Conservation (phyloP, 2,888 invertebrate genomes). For the Drosophila anomalipes region DNA sequence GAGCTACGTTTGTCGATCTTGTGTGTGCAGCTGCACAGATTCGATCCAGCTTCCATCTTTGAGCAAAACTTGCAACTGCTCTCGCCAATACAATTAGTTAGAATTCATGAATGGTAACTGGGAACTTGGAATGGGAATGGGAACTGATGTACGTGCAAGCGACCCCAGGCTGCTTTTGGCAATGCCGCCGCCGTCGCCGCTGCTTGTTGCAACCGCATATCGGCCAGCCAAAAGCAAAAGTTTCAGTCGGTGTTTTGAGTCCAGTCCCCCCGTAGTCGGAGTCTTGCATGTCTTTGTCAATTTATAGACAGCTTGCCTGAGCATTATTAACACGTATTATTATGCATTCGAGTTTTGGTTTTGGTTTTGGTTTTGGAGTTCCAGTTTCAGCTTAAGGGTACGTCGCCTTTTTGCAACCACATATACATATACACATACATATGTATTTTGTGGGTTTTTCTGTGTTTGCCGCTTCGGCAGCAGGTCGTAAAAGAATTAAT, state of each 20-base stretch:
- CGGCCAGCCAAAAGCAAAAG: conserved; percentile 13
- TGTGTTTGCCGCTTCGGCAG: conserved; percentile 17
- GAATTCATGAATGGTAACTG: conserved; percentile 80
- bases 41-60: conserved; percentile 64
- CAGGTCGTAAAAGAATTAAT: conserved; percentile 52
- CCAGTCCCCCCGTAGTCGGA: conserved; percentile 25
- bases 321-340: conserved; percentile 83
- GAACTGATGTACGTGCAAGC: conserved; percentile 32
- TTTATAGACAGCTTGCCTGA: conserved; percentile 81
- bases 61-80: conserved; percentile 67
- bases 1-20: conserved; percentile 54
- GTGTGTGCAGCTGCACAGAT: conserved; percentile 81
- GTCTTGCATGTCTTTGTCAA: conserved; percentile 83
- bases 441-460: conserved; percentile 65
- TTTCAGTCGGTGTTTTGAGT: conserved; percentile 25
- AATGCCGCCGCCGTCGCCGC: conserved; percentile 44
- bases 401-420: conserved; percentile 35
- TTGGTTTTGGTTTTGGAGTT: conserved; percentile 17
- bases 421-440: neutral
- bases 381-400: conserved; percentile 40
- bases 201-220: conserved; percentile 9
- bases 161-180: conserved; percentile 72
- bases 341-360: conserved; percentile 60
- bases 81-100: conserved; percentile 82
- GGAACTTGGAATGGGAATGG: conserved; percentile 24